phyloP scores from a whole-genome alignment of 2,797 vertebrate species.

The Gadopsis bispinosus region DNA sequence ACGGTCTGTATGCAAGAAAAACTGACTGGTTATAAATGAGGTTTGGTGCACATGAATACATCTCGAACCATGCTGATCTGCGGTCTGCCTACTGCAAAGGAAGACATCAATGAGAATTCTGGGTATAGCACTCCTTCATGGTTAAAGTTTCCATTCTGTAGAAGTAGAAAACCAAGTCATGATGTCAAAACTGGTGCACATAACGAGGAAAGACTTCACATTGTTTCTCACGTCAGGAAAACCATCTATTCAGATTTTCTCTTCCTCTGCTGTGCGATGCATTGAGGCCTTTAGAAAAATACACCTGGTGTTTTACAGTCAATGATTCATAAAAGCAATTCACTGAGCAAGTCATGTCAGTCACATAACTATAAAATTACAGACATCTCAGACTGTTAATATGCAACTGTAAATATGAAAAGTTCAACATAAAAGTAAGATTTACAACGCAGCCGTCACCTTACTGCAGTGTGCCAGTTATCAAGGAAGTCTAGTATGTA shows the following conservation, averaged over 20 bases:
- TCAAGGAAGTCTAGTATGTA: slow-evolving; percentile 25
- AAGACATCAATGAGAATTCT: slow-evolving; percentile 27
- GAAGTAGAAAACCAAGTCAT: neutral
- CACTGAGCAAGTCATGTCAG: slow-evolving; percentile 54
- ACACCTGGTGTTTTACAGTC: slow-evolving; percentile 60
- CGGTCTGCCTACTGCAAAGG: slow-evolving; percentile 23
- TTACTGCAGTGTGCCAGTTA: slow-evolving; percentile 49
- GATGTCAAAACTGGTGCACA: slow-evolving; percentile 9
- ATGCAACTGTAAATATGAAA: slow-evolving; percentile 49
- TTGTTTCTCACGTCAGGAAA: neutral
- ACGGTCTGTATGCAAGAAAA: slow-evolving; percentile 28
- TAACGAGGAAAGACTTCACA: slow-evolving; percentile 13
- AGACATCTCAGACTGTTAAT: slow-evolving; percentile 63
- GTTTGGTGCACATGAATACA: slow-evolving; percentile 24
- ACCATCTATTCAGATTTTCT: neutral
- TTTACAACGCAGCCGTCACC: slow-evolving; percentile 35
- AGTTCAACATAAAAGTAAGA: slow-evolving; percentile 49
- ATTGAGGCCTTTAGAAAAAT: slow-evolving; percentile 58
- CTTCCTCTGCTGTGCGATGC: slow-evolving; percentile 33
- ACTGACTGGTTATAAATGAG: slow-evolving; percentile 11
- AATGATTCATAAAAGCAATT: slow-evolving; percentile 50
- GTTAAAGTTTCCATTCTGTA: neutral
- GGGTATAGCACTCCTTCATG: slow-evolving; percentile 14
- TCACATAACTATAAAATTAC: slow-evolving; percentile 62
- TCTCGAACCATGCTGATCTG: slow-evolving; percentile 10